phyloP scores from a whole-genome alignment of 2,888 invertebrate genomes.

The Trachelus troglodyta region DNA sequence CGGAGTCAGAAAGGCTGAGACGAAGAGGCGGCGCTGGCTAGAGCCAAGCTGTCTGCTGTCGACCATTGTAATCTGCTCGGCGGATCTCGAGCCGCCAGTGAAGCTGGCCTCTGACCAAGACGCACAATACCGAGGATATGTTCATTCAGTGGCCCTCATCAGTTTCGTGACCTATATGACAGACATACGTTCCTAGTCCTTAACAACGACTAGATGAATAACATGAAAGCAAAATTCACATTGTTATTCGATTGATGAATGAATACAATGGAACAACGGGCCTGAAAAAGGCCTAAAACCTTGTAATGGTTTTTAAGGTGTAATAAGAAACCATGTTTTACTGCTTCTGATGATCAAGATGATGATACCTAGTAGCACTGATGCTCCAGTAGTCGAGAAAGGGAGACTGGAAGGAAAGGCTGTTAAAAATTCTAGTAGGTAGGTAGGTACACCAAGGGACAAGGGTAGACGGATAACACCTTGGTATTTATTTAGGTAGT shows the following conservation, averaged over 20 bases:
- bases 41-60: slow-evolving; percentile 64
- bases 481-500: slow-evolving; percentile 5
- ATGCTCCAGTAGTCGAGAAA: neutral
- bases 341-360: neutral
- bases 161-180: neutral
- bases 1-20: slow-evolving; percentile 32
- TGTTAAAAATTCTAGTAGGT: neutral
- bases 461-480: neutral
- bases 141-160: slow-evolving; percentile 7
- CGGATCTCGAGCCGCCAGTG: slow-evolving; percentile 46
- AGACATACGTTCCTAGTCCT: neutral
- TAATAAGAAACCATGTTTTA: neutral
- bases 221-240: neutral
- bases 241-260: neutral
- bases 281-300: neutral
- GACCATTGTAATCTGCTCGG: slow-evolving; percentile 53
- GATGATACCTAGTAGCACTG: neutral
- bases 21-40: slow-evolving; percentile 52
- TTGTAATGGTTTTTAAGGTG: neutral
- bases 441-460: neutral
- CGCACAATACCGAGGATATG: slow-evolving; percentile 14
- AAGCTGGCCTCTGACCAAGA: slow-evolving; percentile 30
- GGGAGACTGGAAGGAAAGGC: neutral
- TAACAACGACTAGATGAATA: neutral
- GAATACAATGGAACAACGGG: neutral